phyloP scores from a whole-genome alignment of 1,140 invertebrate species.

The Batillaria attramentaria region DNA sequence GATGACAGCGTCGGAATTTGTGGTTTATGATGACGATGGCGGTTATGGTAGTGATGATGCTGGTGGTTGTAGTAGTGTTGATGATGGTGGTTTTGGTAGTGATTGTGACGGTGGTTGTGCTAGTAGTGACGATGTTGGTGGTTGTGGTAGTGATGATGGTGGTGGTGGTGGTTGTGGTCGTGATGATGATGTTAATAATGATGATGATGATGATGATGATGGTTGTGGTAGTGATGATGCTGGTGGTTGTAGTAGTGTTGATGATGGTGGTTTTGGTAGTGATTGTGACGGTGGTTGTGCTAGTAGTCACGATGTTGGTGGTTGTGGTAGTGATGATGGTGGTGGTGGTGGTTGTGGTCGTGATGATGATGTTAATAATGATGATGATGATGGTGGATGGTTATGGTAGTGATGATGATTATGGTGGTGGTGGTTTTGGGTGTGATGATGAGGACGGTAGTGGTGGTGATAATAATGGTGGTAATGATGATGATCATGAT shows the following conservation, averaged over 20 bases:
- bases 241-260: not conserved
- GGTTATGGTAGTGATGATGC: too few relatives aligned
- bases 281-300: not conserved
- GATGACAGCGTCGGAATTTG: too few relatives aligned
- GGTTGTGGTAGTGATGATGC: not conserved
- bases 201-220: not conserved
- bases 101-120: too few relatives aligned
- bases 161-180: too few relatives aligned
- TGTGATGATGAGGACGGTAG: not conserved
- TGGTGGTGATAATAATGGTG: not conserved
- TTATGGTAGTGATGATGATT: not conserved
- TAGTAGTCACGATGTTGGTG: not conserved
- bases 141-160: too few relatives aligned
- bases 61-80: too few relatives aligned
- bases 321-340: not conserved
- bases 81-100: too few relatives aligned
- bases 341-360: not conserved
- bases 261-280: not conserved
- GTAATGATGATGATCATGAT: not conserved
- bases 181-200: not conserved
- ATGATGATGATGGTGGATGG: not conserved
- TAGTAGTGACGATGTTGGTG: too few relatives aligned
- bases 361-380: not conserved
- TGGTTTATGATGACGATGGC: too few relatives aligned
- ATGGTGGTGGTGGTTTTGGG: not conserved